phyloP scores from a whole-genome alignment of 1,140 invertebrate species.

The Calliopsis andreniformis region DNA sequence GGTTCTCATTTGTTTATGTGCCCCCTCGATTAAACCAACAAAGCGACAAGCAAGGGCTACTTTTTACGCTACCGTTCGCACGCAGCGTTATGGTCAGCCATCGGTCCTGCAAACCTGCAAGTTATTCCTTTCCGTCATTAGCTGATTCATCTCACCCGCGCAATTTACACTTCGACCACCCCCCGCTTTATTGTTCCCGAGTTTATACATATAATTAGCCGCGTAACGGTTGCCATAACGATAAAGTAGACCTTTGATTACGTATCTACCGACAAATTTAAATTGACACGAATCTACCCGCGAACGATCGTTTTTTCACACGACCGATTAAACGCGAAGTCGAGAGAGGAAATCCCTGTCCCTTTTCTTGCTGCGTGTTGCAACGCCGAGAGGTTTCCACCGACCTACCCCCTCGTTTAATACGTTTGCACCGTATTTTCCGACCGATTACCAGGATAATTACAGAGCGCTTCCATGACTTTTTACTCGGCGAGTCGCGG shows the following conservation, averaged over 20 bases:
- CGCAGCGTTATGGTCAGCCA: not conserved
- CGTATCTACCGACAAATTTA: constrained; percentile 28
- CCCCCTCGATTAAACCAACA: constrained; percentile 10
- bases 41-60: constrained; percentile 2
- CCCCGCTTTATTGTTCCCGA: not conserved
- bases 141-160: not conserved
- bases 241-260: constrained; percentile 34
- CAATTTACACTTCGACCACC: not conserved
- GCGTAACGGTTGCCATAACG: constrained; percentile 6
- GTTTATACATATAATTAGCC: constrained; percentile 14
- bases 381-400: not conserved
- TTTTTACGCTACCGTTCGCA: not conserved
- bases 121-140: not conserved
- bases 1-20: constrained; percentile 19
- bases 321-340: constrained; percentile 9
- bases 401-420: not conserved
- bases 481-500: not conserved
- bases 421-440: constrained; percentile 17
- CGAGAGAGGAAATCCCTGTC: constrained; percentile 13
- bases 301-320: constrained; percentile 20
- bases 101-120: not conserved
- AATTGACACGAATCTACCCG: not conserved
- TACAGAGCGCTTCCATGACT: constrained; percentile 26
- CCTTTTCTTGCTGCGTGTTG: not conserved
- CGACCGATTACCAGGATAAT: constrained; percentile 33